Percentiles rank a stretch among this genome's conserved stretches.
phyloP scores from a whole-genome alignment of 2,797 vertebrate genomes.

The Falco naumanni region DNA sequence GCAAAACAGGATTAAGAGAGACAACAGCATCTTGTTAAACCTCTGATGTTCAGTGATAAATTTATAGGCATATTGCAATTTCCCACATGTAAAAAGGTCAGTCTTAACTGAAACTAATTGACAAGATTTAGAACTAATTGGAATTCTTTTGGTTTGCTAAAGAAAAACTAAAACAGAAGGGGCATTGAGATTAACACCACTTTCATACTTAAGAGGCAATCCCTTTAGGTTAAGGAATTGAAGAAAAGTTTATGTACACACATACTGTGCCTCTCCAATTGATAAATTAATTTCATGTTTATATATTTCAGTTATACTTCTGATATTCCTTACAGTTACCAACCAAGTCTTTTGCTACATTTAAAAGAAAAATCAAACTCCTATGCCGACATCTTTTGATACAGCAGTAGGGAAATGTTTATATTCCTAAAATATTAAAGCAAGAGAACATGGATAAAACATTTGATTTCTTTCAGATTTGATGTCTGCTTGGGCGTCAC shows the following conservation, averaged over 20 bases:
- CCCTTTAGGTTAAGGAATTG: not conserved
- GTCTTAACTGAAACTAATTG: not conserved
- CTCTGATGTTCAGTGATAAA: not conserved
- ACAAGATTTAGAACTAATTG: not conserved
- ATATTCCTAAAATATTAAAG: not conserved
- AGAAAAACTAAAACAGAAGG: not conserved
- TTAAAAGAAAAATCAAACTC: not conserved
- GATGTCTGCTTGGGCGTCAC: not conserved
- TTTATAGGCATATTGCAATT: not conserved
- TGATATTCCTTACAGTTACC: not conserved
- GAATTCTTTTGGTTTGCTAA: not conserved
- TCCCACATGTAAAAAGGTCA: not conserved
- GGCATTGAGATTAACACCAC: not conserved
- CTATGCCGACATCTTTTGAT: not conserved
- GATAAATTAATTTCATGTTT: not conserved
- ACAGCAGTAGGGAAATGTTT: not conserved
- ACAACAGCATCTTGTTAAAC: not conserved
- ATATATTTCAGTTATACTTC: not conserved
- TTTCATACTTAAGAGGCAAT: not conserved
- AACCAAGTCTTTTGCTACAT: not conserved
- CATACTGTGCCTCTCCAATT: rapidly evolving
- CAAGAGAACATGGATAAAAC: not conserved
- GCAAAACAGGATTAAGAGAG: not conserved
- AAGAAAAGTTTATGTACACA: not conserved
- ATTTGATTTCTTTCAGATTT: not conserved